Conservation (phyloP, 1,140 invertebrate species). For the Listronotus oregonensis region DNA sequence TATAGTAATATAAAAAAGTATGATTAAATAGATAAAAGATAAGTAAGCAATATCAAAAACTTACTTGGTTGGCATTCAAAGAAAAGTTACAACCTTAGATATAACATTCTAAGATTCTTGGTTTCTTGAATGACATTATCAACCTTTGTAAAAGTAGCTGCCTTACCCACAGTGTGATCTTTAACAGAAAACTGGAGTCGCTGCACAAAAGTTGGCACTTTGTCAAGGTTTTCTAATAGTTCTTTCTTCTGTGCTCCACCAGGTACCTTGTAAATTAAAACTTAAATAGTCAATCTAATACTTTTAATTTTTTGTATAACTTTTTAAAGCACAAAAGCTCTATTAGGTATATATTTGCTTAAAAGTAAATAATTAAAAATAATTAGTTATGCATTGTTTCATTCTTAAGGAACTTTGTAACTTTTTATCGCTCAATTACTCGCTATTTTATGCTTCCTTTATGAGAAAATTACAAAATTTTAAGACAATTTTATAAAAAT, state of each 20-base stretch:
- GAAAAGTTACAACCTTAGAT: slow-evolving; percentile 97
- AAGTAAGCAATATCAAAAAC: slow-evolving; percentile 35
- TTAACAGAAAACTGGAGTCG: slow-evolving; percentile 97
- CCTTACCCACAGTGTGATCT: slow-evolving; percentile 96
- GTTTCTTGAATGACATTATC: slow-evolving; percentile 99
- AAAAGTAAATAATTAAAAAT: too few species aligned
- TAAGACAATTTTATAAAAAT: too few species aligned
- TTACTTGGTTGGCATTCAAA: slow-evolving; percentile 98
- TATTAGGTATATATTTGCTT: too few species aligned
- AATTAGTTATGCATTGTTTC: too few species aligned
- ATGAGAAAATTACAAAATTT: too few species aligned
- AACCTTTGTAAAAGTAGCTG: slow-evolving; percentile 99
- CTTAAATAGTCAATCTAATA: too few species aligned
- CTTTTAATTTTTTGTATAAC: too few species aligned
- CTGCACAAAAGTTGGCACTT: slow-evolving; percentile 96
- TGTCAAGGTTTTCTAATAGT: slow-evolving; percentile 89
- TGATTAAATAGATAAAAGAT: not conserved
- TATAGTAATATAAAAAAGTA: too few species aligned
- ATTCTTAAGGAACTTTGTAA: too few species aligned
- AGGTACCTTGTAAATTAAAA: slow-evolving; percentile 78
- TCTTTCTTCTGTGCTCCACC: slow-evolving; percentile 94
- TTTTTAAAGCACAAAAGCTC: too few species aligned
- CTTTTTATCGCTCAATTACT: too few species aligned
- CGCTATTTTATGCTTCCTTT: too few species aligned
- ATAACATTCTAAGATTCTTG: slow-evolving; percentile 98